A percentile compares a stretch with the other conserved stretches of the same genome.
phyloP scores from a whole-genome alignment of 2,113 vertebrate species.

The Labeo catla region DNA sequence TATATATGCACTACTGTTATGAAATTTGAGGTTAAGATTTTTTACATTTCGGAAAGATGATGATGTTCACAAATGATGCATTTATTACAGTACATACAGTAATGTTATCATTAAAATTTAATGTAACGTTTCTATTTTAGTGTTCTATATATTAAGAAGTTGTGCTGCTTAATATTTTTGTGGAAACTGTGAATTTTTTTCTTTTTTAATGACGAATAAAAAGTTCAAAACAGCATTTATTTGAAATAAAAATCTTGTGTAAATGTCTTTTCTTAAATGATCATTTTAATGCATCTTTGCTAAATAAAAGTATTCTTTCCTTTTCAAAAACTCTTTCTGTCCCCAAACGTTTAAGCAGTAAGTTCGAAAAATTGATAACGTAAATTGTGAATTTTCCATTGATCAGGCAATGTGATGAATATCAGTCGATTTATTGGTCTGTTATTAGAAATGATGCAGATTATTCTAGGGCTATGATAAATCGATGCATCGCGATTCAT shows the following conservation, averaged over 20 bases:
- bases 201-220: background rate
- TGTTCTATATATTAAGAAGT: background rate
- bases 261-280: background rate
- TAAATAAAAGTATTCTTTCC: background rate
- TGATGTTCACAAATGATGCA: background rate
- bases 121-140: background rate
- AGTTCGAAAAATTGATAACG: background rate
- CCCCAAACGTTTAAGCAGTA: background rate
- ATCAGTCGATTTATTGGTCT: background rate
- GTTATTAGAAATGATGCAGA: background rate
- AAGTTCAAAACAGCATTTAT: background rate
- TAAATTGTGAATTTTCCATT: background rate
- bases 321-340: background rate
- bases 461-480: background rate
- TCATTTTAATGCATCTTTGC: background rate
- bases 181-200: background rate
- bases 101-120: background rate
- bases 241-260: background rate
- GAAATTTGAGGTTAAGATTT: too few species aligned
- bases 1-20: too few species aligned
- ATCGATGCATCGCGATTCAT: too few species aligned
- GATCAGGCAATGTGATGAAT: too few species aligned
- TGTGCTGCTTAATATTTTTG: background rate
- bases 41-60: background rate
- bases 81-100: background rate